Percentiles rank a stretch among this genome's conserved stretches.
These are phyloP conservation scores for Hipparchia sbordonii DNA, from an alignment of 2,888 invertebrate genomes.

Conservation along the genomic window DNA sequence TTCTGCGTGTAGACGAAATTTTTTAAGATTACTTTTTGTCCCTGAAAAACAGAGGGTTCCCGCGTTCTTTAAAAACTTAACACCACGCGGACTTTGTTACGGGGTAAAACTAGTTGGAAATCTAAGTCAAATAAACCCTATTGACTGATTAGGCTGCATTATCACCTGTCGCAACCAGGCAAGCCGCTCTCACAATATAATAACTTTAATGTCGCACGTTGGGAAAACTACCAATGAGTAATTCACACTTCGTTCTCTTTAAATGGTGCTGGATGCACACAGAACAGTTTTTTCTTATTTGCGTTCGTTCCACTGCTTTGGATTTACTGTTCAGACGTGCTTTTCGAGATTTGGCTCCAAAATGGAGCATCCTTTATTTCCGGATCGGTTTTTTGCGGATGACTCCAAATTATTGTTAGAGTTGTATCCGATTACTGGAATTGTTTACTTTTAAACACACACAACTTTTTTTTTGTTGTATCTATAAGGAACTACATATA, in stretches of 20 bases:
- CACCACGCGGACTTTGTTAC: too few species aligned
- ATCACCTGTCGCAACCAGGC: too few species aligned
- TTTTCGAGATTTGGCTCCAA: constrained; percentile 12
- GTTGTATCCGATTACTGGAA: constrained; percentile 15
- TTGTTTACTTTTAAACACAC: neutral
- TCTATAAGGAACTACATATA: too few species aligned
- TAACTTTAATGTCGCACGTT: neutral
- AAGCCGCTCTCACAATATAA: neutral
- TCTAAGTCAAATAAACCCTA: too few species aligned
- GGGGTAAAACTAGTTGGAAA: too few species aligned
- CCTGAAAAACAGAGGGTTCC: too few species aligned
- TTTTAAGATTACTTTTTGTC: too few species aligned
- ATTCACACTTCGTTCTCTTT: constrained; percentile 10
- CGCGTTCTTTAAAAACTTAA: too few species aligned
- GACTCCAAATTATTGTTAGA: constrained; percentile 8
- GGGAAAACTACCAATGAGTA: neutral
- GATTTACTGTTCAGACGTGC: constrained; percentile 18
- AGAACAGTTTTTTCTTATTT: constrained; percentile 20
- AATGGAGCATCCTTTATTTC: constrained; percentile 14
- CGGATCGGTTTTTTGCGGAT: constrained; percentile 17
- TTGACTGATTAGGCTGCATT: too few species aligned
- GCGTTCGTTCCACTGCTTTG: constrained; percentile 13
- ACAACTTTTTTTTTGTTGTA: neutral
- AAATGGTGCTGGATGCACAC: constrained; percentile 7
- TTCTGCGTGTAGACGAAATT: too few species aligned